Conservation (phyloP, 2,113 vertebrate species). For the Trogon melanurus region DNA sequence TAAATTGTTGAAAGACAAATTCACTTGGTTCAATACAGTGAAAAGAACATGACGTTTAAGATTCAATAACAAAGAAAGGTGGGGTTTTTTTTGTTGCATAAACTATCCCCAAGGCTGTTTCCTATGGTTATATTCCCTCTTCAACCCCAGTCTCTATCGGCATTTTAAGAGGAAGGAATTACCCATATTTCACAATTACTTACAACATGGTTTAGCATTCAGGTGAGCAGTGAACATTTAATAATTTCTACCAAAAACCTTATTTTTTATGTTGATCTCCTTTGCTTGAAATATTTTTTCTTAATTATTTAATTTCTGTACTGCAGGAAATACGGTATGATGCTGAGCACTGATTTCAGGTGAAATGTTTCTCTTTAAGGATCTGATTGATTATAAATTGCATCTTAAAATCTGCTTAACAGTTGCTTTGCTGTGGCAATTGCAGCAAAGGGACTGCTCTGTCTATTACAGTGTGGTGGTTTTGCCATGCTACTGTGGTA, state of each 20-base stretch:
- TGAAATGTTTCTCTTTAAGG: not conserved
- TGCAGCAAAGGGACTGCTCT: not conserved
- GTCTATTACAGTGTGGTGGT: not conserved
- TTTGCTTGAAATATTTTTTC: not conserved
- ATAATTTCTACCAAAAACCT: not conserved
- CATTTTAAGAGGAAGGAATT: not conserved
- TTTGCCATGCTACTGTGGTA: not conserved
- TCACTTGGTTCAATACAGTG: not conserved
- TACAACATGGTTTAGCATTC: not conserved
- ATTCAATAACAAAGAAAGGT: not conserved
- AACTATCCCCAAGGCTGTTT: not conserved
- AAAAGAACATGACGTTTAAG: not conserved
- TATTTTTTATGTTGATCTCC: not conserved
- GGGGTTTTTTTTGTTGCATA: not conserved
- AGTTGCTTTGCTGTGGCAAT: not conserved
- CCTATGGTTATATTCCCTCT: not conserved
- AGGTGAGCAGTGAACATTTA: not conserved
- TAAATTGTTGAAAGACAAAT: not conserved
- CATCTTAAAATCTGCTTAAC: slow-evolving; percentile 2
- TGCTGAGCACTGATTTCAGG: not conserved
- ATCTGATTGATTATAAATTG: not conserved
- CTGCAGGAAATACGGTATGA: not conserved
- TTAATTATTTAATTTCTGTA: not conserved
- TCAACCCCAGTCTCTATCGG: not conserved
- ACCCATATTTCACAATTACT: not conserved